A percentile compares a stretch with the other conserved stretches of the same genome.
phyloP scores from a whole-genome alignment of 2,888 invertebrate genomes.

The Hermaeophaga mercurialis region DNA sequence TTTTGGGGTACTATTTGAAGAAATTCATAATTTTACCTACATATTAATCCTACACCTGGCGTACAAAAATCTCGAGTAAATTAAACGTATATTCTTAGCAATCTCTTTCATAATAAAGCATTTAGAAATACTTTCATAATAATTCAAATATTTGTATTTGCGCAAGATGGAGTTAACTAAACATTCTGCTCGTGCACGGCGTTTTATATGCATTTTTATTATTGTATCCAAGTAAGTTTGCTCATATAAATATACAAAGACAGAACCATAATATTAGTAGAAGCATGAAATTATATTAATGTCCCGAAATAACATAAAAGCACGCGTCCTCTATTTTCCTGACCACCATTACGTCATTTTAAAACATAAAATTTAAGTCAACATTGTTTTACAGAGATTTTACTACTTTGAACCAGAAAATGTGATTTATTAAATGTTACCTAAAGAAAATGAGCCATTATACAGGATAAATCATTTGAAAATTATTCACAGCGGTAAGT shows the following conservation, averaged over 20 bases:
- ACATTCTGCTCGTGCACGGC: not conserved
- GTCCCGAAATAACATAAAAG: not conserved
- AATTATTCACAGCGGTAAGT: too few relatives aligned
- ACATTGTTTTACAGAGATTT: too few relatives aligned
- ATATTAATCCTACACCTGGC: too few relatives aligned
- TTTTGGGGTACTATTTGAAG: too few relatives aligned
- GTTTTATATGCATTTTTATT: slow-evolving; percentile 6
- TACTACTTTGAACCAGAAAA: too few relatives aligned
- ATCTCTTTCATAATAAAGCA: slow-evolving; percentile 1
- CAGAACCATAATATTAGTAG: not conserved
- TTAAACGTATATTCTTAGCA: too few relatives aligned
- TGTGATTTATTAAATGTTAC: too few relatives aligned
- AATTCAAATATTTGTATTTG: slow-evolving; percentile 22
- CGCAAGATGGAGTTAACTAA: slow-evolving; percentile 5
- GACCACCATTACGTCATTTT: not conserved
- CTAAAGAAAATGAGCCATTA: too few relatives aligned
- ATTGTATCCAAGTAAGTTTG: not conserved
- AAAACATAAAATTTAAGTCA: not conserved
- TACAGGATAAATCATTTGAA: too few relatives aligned
- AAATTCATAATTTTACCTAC: too few relatives aligned
- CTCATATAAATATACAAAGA: not conserved
- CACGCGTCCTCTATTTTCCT: not conserved
- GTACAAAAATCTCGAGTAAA: too few relatives aligned
- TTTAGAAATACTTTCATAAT: slow-evolving; percentile 15
- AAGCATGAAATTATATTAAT: not conserved